Evolutionary conservation across 2,797 vertebrate species (phyloP).

Genomic region (Acipenser transmontanus): DNA sequence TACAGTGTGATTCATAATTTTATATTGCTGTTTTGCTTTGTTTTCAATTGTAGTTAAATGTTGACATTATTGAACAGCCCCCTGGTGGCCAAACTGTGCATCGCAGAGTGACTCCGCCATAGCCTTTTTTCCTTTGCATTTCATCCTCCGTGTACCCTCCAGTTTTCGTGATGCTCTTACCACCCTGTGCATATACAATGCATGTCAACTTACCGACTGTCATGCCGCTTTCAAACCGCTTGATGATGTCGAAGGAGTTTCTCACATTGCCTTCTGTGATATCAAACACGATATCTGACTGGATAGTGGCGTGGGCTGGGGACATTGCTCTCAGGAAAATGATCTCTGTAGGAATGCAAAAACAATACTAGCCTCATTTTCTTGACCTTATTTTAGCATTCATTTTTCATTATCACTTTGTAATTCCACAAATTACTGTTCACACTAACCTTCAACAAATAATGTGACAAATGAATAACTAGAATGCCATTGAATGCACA

Average conservation of each 20-base stretch:
- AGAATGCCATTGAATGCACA: neutral
- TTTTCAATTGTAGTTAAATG: constrained; percentile 7
- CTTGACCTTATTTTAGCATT: neutral
- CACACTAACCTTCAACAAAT: constrained; percentile 19
- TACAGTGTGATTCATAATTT: too few species aligned
- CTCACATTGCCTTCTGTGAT: constrained; percentile 86
- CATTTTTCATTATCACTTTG: neutral
- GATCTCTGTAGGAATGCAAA: constrained; percentile 71
- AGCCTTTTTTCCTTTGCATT: neutral
- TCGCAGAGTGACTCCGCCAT: constrained; percentile 19
- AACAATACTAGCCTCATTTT: constrained; percentile 13
- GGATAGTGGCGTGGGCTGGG: constrained; percentile 62
- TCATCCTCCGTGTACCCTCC: constrained; percentile 23
- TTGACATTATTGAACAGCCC: constrained; percentile 33
- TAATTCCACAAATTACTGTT: constrained; percentile 11
- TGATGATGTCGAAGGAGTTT: constrained; percentile 87
- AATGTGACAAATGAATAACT: constrained; percentile 14
- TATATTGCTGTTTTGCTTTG: constrained; percentile 18
- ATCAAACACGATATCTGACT: constrained; percentile 83
- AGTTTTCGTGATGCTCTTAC: constrained; percentile 29
- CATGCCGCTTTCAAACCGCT: constrained; percentile 77
- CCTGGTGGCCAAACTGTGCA: too few species aligned
- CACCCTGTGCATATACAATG: neutral
- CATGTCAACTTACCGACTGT: constrained; percentile 78
- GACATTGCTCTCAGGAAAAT: constrained; percentile 88